Evolutionary conservation across 2,113 vertebrate species (phyloP).

Genomic region (Zosterops pallidus): DNA sequence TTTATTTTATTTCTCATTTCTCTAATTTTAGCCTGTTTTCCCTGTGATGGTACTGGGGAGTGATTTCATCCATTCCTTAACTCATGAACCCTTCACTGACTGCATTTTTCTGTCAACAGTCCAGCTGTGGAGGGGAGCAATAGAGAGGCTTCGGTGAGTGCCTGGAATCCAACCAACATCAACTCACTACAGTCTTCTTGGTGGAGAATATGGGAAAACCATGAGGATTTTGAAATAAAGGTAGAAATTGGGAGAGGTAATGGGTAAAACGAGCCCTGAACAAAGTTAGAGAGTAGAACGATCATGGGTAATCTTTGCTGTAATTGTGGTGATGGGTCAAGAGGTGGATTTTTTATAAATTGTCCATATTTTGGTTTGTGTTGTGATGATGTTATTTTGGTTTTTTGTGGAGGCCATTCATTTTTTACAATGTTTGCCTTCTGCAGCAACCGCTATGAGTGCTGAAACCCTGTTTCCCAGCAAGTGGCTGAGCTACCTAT

Average conservation of each 20-base stretch:
- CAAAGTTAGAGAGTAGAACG: not conserved
- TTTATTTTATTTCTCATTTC: not conserved
- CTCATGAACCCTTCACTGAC: not conserved
- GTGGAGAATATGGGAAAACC: not conserved
- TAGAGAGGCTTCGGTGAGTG: not conserved
- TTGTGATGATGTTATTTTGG: not conserved
- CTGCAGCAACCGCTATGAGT: not conserved
- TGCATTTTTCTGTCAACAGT: not conserved
- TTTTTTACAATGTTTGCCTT: not conserved
- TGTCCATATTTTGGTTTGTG: not conserved
- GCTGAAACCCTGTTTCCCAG: not conserved
- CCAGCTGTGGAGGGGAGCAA: not conserved
- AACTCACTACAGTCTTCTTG: not conserved
- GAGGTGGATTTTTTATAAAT: not conserved
- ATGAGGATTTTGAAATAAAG: not conserved
- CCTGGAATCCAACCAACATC: not conserved
- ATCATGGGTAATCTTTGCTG: not conserved
- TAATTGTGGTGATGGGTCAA: not conserved
- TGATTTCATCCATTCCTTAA: not conserved
- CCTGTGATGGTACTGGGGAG: not conserved
- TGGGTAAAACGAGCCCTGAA: not conserved
- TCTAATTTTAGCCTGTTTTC: not conserved
- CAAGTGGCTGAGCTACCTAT: fast-evolving
- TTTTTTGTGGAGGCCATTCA: not conserved
- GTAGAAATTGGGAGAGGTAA: not conserved